Percentiles rank a stretch among this genome's conserved stretches.
Evolutionary conservation across 2,888 invertebrate genomes (phyloP).

Genomic region (Stegana nigrithorax): DNA sequence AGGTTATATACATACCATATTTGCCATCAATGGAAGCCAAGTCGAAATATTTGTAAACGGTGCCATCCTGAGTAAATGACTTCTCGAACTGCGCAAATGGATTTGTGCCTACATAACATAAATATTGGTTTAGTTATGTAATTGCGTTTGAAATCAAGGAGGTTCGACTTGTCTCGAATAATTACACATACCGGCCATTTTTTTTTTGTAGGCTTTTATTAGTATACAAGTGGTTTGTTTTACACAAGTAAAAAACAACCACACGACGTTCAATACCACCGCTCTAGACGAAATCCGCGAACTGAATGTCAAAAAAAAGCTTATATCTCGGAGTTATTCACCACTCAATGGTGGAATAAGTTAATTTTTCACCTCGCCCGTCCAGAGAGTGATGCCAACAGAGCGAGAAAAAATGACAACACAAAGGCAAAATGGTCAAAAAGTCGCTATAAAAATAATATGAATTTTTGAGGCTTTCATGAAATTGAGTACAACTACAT

Average conservation of each 20-base stretch:
- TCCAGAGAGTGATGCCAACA: too few species aligned
- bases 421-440: too few species aligned
- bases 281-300: neutral
- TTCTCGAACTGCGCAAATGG: constrained; percentile 64
- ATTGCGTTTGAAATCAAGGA: constrained; percentile 10
- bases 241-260: neutral
- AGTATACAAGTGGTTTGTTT: too few species aligned
- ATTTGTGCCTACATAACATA: constrained; percentile 49
- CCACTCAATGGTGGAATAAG: too few species aligned
- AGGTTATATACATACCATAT: constrained; percentile 79
- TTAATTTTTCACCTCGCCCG: too few species aligned
- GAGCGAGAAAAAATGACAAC: too few species aligned
- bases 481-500: too few species aligned
- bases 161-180: constrained; percentile 1
- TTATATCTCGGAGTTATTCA: too few species aligned
- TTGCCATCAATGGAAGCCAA: constrained; percentile 78
- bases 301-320: neutral
- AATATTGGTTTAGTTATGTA: constrained; percentile 34
- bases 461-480: too few species aligned
- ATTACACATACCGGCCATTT: constrained; percentile 52
- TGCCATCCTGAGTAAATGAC: constrained; percentile 59
- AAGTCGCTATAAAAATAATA: too few species aligned
- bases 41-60: constrained; percentile 81
- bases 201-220: too few species aligned
- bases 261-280: neutral